Evolutionary conservation across 2,113 vertebrate species (phyloP).

Genomic region (Nerophis ophidion): DNA sequence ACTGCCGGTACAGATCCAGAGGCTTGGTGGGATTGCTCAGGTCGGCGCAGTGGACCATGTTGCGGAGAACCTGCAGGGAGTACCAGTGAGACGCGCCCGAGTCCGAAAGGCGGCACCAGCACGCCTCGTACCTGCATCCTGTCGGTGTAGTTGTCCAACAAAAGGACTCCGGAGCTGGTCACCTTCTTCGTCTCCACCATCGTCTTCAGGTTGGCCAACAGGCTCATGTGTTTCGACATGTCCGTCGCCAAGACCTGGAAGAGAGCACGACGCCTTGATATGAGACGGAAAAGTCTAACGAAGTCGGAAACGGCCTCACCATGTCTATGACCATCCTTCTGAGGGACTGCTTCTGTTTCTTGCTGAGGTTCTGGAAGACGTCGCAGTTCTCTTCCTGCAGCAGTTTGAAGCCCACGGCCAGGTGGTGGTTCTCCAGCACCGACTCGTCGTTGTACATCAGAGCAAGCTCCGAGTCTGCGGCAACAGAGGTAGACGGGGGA

Average conservation of each 20-base stretch:
- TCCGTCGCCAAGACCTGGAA: constrained; percentile 92
- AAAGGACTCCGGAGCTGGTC: constrained; percentile 92
- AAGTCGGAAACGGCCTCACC: constrained; percentile 65
- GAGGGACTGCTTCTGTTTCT: constrained; percentile 90
- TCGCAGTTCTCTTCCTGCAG: constrained; percentile 96
- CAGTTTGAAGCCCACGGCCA: constrained; percentile 95
- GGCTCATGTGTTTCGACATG: constrained; percentile 99
- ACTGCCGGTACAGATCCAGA: constrained; percentile 92
- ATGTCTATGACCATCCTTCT: constrained; percentile 98
- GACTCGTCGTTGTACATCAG: constrained; percentile 98
- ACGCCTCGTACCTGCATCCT: constrained; percentile 84
- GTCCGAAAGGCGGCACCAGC: too few species aligned
- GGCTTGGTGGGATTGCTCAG: constrained; percentile 97
- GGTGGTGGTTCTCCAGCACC: constrained; percentile 96
- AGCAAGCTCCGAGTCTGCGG: constrained; percentile 90
- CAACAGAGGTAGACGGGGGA: constrained; percentile 11
- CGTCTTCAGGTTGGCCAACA: constrained; percentile 93
- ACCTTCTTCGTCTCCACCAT: constrained; percentile 99
- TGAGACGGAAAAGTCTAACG: too few species aligned
- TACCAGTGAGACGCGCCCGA: background rate
- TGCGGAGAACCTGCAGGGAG: constrained; percentile 84
- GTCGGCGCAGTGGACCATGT: constrained; percentile 98
- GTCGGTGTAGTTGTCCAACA: constrained; percentile 95
- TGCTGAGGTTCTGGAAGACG: constrained; percentile 96
- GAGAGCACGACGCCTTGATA: background rate